Evolutionary conservation across 2,797 vertebrate genomes (phyloP).

Genomic region (Malacoctenus gilli): DNA sequence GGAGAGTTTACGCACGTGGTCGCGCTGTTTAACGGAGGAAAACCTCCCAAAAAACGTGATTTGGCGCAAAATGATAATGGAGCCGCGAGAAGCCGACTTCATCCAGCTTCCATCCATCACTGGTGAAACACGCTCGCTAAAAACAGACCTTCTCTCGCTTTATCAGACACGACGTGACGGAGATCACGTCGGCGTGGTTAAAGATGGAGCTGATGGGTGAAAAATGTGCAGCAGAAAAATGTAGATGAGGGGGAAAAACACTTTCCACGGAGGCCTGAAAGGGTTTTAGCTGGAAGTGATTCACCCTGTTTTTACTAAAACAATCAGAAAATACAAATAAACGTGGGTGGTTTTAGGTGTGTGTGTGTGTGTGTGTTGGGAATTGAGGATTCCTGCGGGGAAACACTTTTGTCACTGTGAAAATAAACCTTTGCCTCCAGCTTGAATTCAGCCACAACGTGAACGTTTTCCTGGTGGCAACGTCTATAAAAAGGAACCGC

Average conservation of each 20-base stretch:
- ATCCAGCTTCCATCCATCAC: too few relatives aligned
- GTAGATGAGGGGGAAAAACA: neutral
- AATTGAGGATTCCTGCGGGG: too few relatives aligned
- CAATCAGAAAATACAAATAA: too few relatives aligned
- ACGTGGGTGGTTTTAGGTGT: neutral
- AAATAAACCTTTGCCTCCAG: constrained; percentile 18
- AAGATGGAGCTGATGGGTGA: too few relatives aligned
- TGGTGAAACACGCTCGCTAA: too few relatives aligned
- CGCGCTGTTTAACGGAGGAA: constrained; percentile 25
- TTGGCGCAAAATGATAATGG: constrained; percentile 4
- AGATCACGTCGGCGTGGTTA: too few relatives aligned
- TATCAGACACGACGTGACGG: too few relatives aligned
- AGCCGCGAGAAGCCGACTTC: too few relatives aligned
- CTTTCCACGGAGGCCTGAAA: neutral
- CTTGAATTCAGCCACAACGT: constrained; percentile 40
- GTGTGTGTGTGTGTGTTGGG: constrained; percentile 5
- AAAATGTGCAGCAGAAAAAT: too few relatives aligned
- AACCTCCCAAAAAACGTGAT: constrained; percentile 21
- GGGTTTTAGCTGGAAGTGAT: neutral
- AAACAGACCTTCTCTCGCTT: too few relatives aligned
- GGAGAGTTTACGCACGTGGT: constrained; percentile 38
- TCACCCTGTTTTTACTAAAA: neutral
- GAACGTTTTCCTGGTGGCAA: constrained; percentile 34
- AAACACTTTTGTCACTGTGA: too few relatives aligned
- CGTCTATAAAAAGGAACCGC: constrained; percentile 54